Evolutionary conservation across 1,140 invertebrate species (phyloP), one percentile per base, ranked within the genome.

Genomic region (Mya arenaria): DNA sequence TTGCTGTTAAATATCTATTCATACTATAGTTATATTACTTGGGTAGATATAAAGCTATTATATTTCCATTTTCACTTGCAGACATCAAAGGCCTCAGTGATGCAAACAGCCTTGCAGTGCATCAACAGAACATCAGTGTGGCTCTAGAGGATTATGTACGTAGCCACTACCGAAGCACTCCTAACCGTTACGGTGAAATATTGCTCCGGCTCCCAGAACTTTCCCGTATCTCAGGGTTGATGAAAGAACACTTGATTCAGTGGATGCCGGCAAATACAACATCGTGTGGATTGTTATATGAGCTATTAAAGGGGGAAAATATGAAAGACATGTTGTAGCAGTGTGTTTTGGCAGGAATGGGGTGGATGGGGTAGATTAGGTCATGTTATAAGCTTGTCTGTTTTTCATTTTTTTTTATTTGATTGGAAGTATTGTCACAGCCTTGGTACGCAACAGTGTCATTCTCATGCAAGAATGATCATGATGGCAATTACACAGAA

Each of bases 231-330:
- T 98, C 97, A 93, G 97, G 98, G 94, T 96, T 97, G 80, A 97
- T 97, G 82, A 99, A 98, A 92, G 97, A 99, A 74, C 85, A 86
- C 30, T 77, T 90, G 10, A 84, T 88, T 52, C 87, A 81, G 13
- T 68, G 83, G 30, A 95, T 90, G 94, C 98, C 91, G 95, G 96
- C 97, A 88, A 96, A 96, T 77, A 91, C 93, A 60, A 95, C 96
- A 74, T 97, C 96, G 89, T 99, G 98, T 94, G 98, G 99, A 92
- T 94, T 99, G 82, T 94, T 99, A 71, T 98, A 99, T 96, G 98
- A 99, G 94, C 94, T 99, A 52, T 93, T 99, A 52, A 95, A 98
- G 91, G 90, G 90, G 30, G 90, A 91, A 73, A 80, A 81, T 65
- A 72, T 81, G 65, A 71, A 69, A 44, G 77, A 80, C n/a, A n/a